Conservation (phyloP, 2,113 vertebrate species). For the Sterna hirundo region DNA sequence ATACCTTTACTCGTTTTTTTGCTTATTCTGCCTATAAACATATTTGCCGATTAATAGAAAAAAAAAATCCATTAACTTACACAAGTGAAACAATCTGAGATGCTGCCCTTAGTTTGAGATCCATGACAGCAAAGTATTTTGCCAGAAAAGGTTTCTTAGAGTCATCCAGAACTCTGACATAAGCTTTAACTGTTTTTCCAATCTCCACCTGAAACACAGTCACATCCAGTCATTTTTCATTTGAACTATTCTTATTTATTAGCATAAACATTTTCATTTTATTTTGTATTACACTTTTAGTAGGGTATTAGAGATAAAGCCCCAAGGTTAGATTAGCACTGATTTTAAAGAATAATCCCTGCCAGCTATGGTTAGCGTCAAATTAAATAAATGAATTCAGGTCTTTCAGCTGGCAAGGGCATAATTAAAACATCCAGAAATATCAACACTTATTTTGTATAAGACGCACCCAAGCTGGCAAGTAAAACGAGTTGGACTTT, state of each 20-base stretch:
- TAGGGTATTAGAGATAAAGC: background rate
- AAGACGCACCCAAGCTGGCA: background rate
- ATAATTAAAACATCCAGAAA: conserved; percentile 37
- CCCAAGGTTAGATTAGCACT: background rate
- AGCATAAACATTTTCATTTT: background rate
- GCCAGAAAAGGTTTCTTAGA: conserved; percentile 89
- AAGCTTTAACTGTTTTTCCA: conserved; percentile 87
- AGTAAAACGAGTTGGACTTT: background rate
- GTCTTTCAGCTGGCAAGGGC: background rate
- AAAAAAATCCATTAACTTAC: conserved; percentile 77
- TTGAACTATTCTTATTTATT: background rate
- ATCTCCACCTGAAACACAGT: conserved; percentile 89
- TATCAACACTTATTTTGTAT: background rate
- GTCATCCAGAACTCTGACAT: conserved; percentile 88
- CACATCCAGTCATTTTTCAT: background rate
- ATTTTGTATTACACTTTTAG: background rate
- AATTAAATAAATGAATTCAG: background rate
- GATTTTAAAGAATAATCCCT: background rate
- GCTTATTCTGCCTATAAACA: background rate
- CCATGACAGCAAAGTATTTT: conserved; percentile 88
- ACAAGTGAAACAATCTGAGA: conserved; percentile 87
- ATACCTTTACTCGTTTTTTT: background rate
- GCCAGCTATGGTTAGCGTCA: background rate
- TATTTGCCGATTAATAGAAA: background rate
- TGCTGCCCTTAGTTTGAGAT: conserved; percentile 85